phyloP scores from a whole-genome alignment of 1,140 invertebrate genomes.

The Diuraphis noxia region DNA sequence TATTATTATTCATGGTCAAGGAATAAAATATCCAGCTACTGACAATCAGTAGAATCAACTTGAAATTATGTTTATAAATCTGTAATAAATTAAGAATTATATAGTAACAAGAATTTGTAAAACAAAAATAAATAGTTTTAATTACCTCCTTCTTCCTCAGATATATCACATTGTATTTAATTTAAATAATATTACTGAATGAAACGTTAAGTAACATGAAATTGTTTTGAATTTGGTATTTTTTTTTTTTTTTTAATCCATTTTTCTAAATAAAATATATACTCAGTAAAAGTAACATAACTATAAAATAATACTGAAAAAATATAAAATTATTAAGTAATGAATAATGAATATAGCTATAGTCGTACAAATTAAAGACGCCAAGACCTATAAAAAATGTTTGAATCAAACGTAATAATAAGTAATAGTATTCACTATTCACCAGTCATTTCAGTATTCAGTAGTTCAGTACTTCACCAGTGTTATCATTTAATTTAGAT shows the following conservation, averaged over 20 bases:
- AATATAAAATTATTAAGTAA: not conserved
- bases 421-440: too few species aligned
- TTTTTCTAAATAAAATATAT: not conserved
- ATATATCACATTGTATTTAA: not conserved
- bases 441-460: too few species aligned
- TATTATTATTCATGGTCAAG: not conserved
- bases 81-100: not conserved
- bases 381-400: not conserved
- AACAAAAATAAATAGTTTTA: not conserved
- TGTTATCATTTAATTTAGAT: too few species aligned
- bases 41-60: not conserved
- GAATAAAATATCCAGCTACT: not conserved
- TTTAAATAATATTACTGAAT: constrained; percentile 10
- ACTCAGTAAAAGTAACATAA: too few species aligned
- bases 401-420: too few species aligned
- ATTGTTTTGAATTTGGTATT: not conserved
- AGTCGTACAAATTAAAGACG: not conserved
- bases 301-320: not conserved
- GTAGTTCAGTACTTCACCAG: too few species aligned
- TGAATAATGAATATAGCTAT: not conserved
- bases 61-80: not conserved
- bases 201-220: not conserved
- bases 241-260: not conserved
- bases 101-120: not conserved
- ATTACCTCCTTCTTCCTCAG: not conserved